Evolutionary conservation across 2,888 invertebrate species (phyloP).

Genomic region (Actias luna): DNA sequence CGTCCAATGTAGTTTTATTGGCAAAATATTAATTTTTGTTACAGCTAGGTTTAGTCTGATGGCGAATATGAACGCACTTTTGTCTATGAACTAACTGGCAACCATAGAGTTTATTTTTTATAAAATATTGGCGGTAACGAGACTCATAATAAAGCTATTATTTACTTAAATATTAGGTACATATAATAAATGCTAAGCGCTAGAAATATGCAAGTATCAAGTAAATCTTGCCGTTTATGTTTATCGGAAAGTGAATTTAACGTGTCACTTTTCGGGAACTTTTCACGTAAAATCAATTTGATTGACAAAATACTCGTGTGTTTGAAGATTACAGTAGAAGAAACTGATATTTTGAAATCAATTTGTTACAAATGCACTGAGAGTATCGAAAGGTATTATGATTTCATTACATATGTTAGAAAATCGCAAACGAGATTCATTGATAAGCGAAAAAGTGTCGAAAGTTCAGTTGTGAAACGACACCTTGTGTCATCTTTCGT

Average conservation of each 20-base stretch:
- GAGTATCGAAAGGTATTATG: constrained; percentile 64
- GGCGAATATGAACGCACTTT: not conserved
- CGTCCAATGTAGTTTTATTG: constrained; percentile 71
- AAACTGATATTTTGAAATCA: constrained; percentile 54
- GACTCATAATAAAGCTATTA: constrained; percentile 22
- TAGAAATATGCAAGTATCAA: constrained; percentile 57
- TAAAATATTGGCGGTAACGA: constrained; percentile 36
- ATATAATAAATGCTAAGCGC: constrained; percentile 7
- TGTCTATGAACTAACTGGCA: constrained; percentile 27
- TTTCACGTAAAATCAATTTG: constrained; percentile 56
- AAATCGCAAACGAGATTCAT: constrained; percentile 53
- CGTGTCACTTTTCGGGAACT: constrained; percentile 58
- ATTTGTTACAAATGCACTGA: constrained; percentile 69
- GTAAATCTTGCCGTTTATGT: constrained; percentile 64
- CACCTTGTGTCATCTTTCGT: constrained; percentile 59
- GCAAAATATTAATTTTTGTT: constrained; percentile 28
- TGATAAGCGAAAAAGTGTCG: constrained; percentile 37
- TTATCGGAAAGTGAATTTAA: constrained; percentile 65
- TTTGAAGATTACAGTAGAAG: constrained; percentile 60
- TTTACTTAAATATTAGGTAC: not conserved
- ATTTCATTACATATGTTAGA: constrained; percentile 55
- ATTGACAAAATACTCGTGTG: constrained; percentile 64
- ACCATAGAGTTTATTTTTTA: constrained; percentile 22
- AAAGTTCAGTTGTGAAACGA: constrained; percentile 39
- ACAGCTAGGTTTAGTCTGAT: constrained; percentile 12